Conservation (phyloP, 2,888 invertebrate genomes). For the Agriopis marginaria region DNA sequence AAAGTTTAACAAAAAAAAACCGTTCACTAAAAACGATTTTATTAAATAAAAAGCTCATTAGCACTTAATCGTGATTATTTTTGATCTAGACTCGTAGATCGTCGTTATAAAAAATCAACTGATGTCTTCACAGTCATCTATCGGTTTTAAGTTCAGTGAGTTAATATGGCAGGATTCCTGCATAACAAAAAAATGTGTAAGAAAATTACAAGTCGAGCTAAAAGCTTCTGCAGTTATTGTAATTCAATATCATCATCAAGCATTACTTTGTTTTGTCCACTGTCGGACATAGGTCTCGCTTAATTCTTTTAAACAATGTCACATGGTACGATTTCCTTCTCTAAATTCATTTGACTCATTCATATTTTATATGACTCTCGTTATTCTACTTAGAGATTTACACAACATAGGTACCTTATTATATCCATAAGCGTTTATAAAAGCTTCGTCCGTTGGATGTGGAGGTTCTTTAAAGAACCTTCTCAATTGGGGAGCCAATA, state of each 20-base stretch:
- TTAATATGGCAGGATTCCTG: constrained; percentile 65
- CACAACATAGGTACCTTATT: constrained; percentile 60
- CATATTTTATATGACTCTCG: neutral
- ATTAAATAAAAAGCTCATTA: constrained; percentile 21
- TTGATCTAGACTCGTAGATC: neutral
- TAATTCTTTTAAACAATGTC: too few relatives aligned
- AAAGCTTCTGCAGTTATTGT: too few relatives aligned
- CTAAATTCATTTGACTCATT: neutral
- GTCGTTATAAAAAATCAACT: constrained; percentile 51
- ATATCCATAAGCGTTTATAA: constrained; percentile 74
- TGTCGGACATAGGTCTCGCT: too few relatives aligned
- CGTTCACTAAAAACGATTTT: constrained; percentile 8
- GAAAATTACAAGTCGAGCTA: too few relatives aligned
- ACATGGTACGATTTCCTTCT: too few relatives aligned
- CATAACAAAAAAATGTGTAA: constrained; percentile 35
- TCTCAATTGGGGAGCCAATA: constrained; percentile 91
- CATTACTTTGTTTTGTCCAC: too few relatives aligned
- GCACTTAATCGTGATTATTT: neutral
- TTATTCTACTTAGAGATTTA: neutral
- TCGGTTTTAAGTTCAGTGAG: constrained; percentile 72
- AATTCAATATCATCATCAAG: too few relatives aligned
- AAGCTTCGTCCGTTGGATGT: constrained; percentile 74
- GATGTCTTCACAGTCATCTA: constrained; percentile 67
- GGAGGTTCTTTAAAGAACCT: constrained; percentile 83
- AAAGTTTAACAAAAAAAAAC: neutral